Percentiles rank a stretch among this genome's conserved stretches.
Conservation (phyloP, 2,797 vertebrate genomes). For the Takifugu ocellatus region DNA sequence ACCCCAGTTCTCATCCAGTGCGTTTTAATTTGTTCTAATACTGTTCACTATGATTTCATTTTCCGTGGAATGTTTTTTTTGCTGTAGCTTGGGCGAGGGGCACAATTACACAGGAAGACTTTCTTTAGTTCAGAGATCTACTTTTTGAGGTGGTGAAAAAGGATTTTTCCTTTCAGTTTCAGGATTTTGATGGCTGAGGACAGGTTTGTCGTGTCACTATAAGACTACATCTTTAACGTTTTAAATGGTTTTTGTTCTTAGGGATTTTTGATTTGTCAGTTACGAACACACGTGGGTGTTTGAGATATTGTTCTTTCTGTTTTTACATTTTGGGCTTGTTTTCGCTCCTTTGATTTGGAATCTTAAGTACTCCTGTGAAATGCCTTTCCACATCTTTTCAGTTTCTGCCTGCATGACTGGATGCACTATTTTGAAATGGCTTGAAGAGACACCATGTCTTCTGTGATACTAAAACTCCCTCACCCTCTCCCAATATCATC, state of each 20-base stretch:
- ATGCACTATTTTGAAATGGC: slow-evolving; percentile 94
- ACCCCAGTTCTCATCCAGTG: slow-evolving; percentile 86
- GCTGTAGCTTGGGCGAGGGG: slow-evolving; percentile 80
- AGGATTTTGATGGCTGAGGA: slow-evolving; percentile 70
- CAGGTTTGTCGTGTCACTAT: slow-evolving; percentile 64
- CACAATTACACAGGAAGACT: slow-evolving; percentile 97
- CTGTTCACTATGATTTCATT: slow-evolving; percentile 71
- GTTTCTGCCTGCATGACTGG: slow-evolving; percentile 97
- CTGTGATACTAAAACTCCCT: slow-evolving; percentile 77
- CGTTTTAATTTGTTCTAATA: slow-evolving; percentile 82
- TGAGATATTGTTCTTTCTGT: slow-evolving; percentile 67
- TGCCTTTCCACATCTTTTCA: slow-evolving; percentile 90
- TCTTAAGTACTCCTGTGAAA: slow-evolving; percentile 94
- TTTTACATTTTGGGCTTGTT: slow-evolving; percentile 57
- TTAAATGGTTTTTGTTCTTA: slow-evolving; percentile 48
- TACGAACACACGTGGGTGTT: slow-evolving; percentile 46
- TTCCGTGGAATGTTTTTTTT: slow-evolving; percentile 67
- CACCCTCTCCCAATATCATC: slow-evolving; percentile 37
- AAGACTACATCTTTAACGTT: slow-evolving; percentile 62
- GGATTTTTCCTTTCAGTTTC: slow-evolving; percentile 43
- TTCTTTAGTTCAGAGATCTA: slow-evolving; percentile 46
- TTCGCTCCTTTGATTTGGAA: slow-evolving; percentile 68
- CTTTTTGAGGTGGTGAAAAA: slow-evolving; percentile 1
- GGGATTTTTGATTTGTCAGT: slow-evolving; percentile 45
- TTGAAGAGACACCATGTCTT: slow-evolving; percentile 85